Percentiles rank a stretch among this genome's conserved stretches.
Conservation (phyloP, 2,888 invertebrate species). For the Podabrus alpinus region DNA sequence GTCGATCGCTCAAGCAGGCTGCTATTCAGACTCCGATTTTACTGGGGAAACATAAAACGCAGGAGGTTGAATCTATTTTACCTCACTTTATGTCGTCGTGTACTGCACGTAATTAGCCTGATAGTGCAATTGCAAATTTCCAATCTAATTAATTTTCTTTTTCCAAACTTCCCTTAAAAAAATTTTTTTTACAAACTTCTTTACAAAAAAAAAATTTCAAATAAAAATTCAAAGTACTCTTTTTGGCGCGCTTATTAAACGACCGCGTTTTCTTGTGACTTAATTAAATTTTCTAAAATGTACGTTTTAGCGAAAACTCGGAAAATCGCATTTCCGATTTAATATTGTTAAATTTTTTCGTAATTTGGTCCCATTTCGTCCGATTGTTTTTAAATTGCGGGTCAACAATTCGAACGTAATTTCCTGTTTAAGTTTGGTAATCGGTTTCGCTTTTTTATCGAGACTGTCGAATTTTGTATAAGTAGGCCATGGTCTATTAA, state of each 20-base stretch:
- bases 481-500: slow-evolving; percentile 2
- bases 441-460: not conserved
- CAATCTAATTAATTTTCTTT: not conserved
- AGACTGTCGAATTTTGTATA: not conserved
- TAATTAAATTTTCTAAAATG: not conserved
- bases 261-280: not conserved
- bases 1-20: not conserved
- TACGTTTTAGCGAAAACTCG: not conserved
- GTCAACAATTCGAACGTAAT: not conserved
- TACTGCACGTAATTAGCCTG: not conserved
- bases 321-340: not conserved
- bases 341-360: not conserved
- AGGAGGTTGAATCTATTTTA: not conserved
- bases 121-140: not conserved
- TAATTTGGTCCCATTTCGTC: not conserved
- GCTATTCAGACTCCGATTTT: not conserved
- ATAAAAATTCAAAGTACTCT: not conserved
- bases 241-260: not conserved
- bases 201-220: too few species aligned
- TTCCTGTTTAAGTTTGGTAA: not conserved
- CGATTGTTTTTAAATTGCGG: not conserved
- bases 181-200: not conserved
- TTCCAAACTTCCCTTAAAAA: not conserved
- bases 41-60: not conserved
- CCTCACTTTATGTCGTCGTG: not conserved